These are phyloP conservation scores for Macrotis lagotis DNA, from an alignment of 2,113 vertebrate species.

Conservation along the genomic window DNA sequence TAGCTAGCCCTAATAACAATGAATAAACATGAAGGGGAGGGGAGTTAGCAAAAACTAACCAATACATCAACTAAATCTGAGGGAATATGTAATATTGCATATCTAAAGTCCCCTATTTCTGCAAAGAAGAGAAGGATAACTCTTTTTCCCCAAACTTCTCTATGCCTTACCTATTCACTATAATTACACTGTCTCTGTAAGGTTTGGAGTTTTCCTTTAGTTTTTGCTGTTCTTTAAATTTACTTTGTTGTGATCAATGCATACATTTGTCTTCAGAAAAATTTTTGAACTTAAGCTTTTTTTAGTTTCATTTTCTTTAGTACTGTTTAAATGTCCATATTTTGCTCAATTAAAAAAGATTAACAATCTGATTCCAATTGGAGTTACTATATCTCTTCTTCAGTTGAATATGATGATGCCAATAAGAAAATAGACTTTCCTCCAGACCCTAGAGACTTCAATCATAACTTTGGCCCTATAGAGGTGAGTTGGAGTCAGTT, in stretches of 20 bases:
- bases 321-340: neutral
- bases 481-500: neutral
- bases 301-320: neutral
- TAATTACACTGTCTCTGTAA: neutral
- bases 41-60: neutral
- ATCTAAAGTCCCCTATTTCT: neutral
- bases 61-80: neutral
- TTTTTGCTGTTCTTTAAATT: neutral
- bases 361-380: neutral
- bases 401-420: neutral
- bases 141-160: neutral
- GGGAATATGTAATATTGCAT: neutral
- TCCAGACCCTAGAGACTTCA: neutral
- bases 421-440: neutral
- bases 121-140: neutral
- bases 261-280: neutral
- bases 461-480: neutral
- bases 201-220: neutral
- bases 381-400: neutral
- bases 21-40: neutral
- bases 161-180: neutral
- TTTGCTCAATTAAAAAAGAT: neutral
- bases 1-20: neutral
- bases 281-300: neutral
- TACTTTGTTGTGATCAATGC: neutral